Evolutionary conservation across 2,797 vertebrate species (phyloP).

Genomic region (Oreortyx pictus): DNA sequence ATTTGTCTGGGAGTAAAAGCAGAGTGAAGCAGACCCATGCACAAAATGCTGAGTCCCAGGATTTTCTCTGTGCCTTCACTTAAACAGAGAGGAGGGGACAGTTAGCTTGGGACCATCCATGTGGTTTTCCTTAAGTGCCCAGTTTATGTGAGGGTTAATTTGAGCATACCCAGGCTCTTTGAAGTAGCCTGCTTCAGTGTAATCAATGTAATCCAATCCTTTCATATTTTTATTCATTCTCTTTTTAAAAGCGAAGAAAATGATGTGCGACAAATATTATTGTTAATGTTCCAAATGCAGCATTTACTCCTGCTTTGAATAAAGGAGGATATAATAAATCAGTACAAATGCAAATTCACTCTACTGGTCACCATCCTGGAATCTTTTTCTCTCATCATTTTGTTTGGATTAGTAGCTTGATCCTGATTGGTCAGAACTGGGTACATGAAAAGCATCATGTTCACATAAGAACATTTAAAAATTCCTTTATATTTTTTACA

Average conservation of each 20-base stretch:
- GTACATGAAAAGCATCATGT: neutral
- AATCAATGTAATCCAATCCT: neutral
- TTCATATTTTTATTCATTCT: neutral
- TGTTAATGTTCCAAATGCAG: neutral
- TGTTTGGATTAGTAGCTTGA: neutral
- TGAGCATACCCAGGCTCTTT: neutral
- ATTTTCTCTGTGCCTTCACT: neutral
- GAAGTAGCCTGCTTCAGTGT: neutral
- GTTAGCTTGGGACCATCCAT: neutral
- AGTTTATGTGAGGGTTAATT: neutral
- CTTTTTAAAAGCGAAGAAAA: neutral
- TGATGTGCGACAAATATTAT: neutral
- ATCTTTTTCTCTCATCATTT: neutral
- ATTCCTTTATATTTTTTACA: neutral
- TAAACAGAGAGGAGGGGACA: neutral
- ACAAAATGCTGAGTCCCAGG: fast-evolving
- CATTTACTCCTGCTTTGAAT: neutral
- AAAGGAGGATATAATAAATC: neutral
- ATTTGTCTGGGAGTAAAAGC: neutral
- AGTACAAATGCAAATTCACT: neutral
- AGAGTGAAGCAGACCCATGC: neutral
- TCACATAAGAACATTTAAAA: neutral
- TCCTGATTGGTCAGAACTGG: neutral
- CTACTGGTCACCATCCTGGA: neutral
- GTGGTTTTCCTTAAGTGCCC: neutral